Conservation (phyloP, 1,140 invertebrate genomes). For the Drosophila ohnishii region DNA sequence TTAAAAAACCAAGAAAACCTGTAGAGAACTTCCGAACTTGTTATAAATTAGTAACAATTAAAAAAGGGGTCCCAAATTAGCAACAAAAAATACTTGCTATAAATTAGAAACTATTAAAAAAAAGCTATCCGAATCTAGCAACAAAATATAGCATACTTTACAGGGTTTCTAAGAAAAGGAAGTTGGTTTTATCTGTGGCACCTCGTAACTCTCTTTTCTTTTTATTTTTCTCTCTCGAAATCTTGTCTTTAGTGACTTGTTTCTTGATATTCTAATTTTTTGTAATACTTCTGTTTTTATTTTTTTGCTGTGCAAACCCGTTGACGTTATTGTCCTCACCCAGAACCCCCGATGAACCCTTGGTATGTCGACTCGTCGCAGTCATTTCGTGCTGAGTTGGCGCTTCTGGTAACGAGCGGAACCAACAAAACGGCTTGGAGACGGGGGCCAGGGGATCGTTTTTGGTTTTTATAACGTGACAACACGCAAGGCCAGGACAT, state of each 20-base stretch:
- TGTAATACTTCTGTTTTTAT: background rate
- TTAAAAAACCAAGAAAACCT: no score
- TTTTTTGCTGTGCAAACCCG: constrained; percentile 37
- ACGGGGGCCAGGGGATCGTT: constrained; percentile 55
- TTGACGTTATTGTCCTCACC: constrained; percentile 38
- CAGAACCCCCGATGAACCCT: background rate
- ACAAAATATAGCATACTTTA: no score
- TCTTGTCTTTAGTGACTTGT: background rate
- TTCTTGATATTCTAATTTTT: background rate
- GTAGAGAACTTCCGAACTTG: no score
- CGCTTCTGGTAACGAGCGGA: constrained; percentile 79
- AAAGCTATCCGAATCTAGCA: no score
- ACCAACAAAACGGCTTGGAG: constrained; percentile 51
- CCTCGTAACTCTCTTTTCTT: background rate
- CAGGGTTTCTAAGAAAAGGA: no score
- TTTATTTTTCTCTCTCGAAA: background rate
- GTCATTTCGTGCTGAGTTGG: constrained; percentile 57
- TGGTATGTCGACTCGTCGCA: constrained; percentile 10
- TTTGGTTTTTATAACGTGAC: constrained; percentile 82
- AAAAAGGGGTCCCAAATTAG: no score
- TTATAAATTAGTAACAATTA: no score
- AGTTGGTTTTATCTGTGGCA: background rate
- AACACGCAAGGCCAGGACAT: constrained; percentile 73
- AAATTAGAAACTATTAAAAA: no score
- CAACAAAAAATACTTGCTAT: no score